phyloP scores from a whole-genome alignment of 1,140 invertebrate genomes.

The Drosophila repleta region DNA sequence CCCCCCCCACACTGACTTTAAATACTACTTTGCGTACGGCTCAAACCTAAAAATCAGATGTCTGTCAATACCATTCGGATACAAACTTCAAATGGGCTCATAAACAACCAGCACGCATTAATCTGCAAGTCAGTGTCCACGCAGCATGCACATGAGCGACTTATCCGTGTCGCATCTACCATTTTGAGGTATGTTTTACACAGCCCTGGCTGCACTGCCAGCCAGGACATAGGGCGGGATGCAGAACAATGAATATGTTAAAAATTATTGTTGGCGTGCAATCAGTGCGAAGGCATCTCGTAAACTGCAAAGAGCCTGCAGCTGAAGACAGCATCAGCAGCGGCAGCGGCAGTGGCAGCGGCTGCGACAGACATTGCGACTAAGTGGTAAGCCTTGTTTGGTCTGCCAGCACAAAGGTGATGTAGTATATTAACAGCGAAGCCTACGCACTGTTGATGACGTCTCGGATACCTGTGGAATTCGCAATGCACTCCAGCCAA shows the following conservation, averaged over 20 bases:
- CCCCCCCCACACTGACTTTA: background rate
- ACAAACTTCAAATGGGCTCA: background rate
- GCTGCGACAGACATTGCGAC: background rate
- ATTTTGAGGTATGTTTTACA: conserved; percentile 39
- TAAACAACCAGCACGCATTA: conserved; percentile 8
- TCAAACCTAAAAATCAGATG: conserved; percentile 3
- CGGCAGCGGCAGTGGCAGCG: background rate
- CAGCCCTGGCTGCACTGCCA: conserved; percentile 18
- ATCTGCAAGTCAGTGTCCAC: conserved; percentile 18
- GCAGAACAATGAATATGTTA: conserved; percentile 32
- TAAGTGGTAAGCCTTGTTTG: conserved; percentile 21
- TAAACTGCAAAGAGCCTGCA: conserved; percentile 43
- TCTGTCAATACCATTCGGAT: background rate
- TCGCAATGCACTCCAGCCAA: conserved; percentile 31
- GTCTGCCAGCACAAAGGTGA: conserved; percentile 22
- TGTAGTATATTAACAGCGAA: conserved; percentile 51
- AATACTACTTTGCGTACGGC: background rate
- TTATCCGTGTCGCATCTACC: conserved; percentile 60
- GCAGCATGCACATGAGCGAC: conserved; percentile 6
- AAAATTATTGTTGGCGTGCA: conserved; percentile 58
- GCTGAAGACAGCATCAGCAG: background rate
- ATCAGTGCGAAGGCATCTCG: conserved; percentile 58
- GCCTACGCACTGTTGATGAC: conserved; percentile 53
- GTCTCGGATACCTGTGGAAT: conserved; percentile 19
- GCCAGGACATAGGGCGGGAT: conserved; percentile 24